Evolutionary conservation across 2,888 invertebrate genomes (phyloP), one percentile per base, ranked within the genome.

Genomic region (Helicoverpa assulta): DNA sequence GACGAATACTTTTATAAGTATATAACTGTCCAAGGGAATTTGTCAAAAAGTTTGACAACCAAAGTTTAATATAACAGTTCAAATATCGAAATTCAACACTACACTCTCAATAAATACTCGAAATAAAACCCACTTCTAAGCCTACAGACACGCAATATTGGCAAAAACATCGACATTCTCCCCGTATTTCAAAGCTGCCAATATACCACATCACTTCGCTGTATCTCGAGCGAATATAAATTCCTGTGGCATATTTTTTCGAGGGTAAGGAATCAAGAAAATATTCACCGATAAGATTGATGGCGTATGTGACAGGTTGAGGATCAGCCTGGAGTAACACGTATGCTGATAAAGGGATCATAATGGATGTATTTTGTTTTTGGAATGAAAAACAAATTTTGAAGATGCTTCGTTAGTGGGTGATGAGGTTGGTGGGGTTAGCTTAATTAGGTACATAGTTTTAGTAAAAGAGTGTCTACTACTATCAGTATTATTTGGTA

Each of bases 201-300:
- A 8, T 8, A 18, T 40, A 43, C 5, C 43, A 29, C 79, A 70
- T 71, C 70, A 56, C 70, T 60, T 66, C 29, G 8, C 7, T 62
- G 69, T 64, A 66, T 56, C 58, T 54, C 73, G 62, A 37, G 75
- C 67, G 62, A 78, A 83, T 82, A 85, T 80, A 86, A 85, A 86
- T 82, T 85, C 78, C 61, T 62, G 76, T 73, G 74, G 78, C 82
- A 84, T 86, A 87, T 86, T 85, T 86, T 86, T 85, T 78, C 54
- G 73, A 76, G 76, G 76, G 65, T 63, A 68, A 61, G 26, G 77
- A 79, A 76, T 79, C 80, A 77, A 78, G 79, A 76, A 26, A 86
- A 86, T 84, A 84, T 86, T 83, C 86, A 65, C 62, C 68, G 85
- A 86, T 84, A 85, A 83, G 85, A 83, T 83, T 86, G 86, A 86